Percentiles rank a stretch among this genome's conserved stretches.
phyloP scores from a whole-genome alignment of 92 coral and sea anemone genomes.

The Parazoanthus atlanticus region DNA sequence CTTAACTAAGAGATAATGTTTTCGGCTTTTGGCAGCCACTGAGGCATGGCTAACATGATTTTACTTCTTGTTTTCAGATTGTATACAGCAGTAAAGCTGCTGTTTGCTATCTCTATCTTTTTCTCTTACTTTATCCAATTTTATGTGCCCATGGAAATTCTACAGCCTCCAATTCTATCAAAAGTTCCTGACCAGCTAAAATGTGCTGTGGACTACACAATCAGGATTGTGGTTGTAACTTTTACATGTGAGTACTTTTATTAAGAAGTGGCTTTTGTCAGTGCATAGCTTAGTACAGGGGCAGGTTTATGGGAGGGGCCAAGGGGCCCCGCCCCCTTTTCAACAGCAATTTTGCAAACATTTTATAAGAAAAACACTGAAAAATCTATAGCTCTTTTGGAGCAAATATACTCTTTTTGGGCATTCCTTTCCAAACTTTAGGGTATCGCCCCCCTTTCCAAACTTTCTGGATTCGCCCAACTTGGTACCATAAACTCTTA shows the following conservation, averaged over 20 bases:
- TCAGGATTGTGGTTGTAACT: slow-evolving; percentile 74
- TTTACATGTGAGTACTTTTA: slow-evolving; percentile 78
- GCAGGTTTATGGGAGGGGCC: no score
- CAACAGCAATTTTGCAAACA: no score
- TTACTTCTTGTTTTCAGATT: slow-evolving; percentile 58
- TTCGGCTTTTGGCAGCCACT: neutral
- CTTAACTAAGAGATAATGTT: neutral
- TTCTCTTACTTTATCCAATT: slow-evolving; percentile 92
- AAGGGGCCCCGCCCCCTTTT: no score
- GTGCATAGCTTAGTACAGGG: neutral
- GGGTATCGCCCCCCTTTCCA: no score
- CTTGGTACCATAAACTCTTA: no score
- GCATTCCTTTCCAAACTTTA: no score
- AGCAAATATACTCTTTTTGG: no score
- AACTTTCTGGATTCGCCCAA: no score
- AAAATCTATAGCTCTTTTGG: no score
- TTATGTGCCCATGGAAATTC: slow-evolving; percentile 84
- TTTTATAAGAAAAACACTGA: no score
- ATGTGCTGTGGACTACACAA: slow-evolving; percentile 54
- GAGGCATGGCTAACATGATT: neutral
- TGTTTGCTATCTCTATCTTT: slow-evolving; percentile 76
- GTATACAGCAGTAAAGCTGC: slow-evolving; percentile 71
- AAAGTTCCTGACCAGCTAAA: slow-evolving; percentile 62
- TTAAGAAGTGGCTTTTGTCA: neutral
- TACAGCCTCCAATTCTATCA: slow-evolving; percentile 72